Evolutionary conservation across 2,888 invertebrate species (phyloP).

Genomic region (Mesodorylaimus sp.): DNA sequence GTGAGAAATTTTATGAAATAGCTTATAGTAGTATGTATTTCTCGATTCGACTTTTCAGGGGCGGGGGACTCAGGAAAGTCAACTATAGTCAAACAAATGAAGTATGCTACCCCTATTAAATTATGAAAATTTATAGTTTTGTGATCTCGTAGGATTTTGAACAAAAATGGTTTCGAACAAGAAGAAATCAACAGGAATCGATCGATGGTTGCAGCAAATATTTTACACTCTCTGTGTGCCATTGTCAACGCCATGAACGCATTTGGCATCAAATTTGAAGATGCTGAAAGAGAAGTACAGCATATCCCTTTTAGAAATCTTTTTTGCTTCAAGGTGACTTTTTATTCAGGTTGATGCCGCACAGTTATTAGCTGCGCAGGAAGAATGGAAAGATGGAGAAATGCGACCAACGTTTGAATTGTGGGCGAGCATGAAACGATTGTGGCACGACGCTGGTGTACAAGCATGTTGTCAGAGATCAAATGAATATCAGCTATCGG

Average conservation of each 20-base stretch:
- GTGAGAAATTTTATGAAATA: constrained; percentile 42
- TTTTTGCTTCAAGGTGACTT: too few species aligned
- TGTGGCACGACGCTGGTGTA: constrained; percentile 47
- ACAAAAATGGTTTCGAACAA: constrained; percentile 91
- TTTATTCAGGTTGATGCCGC: neutral
- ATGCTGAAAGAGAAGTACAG: constrained; percentile 51
- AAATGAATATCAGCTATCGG: constrained; percentile 96
- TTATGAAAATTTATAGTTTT: too few species aligned
- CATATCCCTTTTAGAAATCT: neutral
- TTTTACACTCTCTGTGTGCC: constrained; percentile 99
- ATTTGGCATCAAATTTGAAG: constrained; percentile 79
- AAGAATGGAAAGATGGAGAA: neutral
- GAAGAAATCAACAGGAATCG: constrained; percentile 80
- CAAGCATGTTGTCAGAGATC: constrained; percentile 93
- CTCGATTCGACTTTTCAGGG: too few species aligned
- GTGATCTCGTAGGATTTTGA: constrained; percentile 58
- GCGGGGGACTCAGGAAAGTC: neutral
- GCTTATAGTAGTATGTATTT: neutral
- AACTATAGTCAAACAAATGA: constrained; percentile 37
- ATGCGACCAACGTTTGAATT: constrained; percentile 12
- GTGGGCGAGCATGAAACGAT: constrained; percentile 2
- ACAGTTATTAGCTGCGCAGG: neutral
- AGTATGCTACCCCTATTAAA: too few species aligned
- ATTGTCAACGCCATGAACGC: constrained; percentile 98
- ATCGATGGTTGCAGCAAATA: constrained; percentile 94